Conservation (phyloP, 2,797 vertebrate species). For the Liasis olivaceus region DNA sequence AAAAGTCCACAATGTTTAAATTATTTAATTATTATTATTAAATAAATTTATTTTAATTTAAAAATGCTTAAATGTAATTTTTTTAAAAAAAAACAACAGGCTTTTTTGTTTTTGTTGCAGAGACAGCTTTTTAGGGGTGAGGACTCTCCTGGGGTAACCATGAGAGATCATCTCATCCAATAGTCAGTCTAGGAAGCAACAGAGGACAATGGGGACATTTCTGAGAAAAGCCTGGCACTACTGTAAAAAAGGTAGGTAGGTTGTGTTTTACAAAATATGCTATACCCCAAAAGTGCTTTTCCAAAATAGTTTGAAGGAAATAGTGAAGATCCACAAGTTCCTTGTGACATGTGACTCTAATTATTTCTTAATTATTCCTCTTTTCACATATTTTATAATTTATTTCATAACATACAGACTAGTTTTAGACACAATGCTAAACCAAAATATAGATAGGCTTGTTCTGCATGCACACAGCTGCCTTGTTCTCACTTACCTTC, state of each 20-base stretch:
- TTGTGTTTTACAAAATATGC: neutral
- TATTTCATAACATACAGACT: neutral
- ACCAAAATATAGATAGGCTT: neutral
- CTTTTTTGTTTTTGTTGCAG: no score
- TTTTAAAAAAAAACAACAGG: no score
- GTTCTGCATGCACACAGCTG: neutral
- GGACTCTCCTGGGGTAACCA: neutral
- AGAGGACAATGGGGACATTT: neutral
- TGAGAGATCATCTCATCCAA: neutral
- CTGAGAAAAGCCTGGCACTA: neutral
- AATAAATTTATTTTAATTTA: no score
- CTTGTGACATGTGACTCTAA: neutral
- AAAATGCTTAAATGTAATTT: no score
- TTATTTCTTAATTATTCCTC: neutral
- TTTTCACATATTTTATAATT: neutral
- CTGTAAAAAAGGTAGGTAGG: neutral
- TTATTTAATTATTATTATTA: no score
- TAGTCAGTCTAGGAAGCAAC: neutral
- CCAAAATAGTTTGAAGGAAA: neutral
- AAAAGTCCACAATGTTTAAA: neutral
- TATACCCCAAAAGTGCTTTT: neutral
- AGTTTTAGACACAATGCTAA: neutral
- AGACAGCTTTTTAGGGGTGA: neutral
- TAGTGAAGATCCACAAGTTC: neutral
- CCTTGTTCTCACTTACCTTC: neutral